phyloP scores from a whole-genome alignment of 2,797 vertebrate genomes.

The Pampus argenteus region DNA sequence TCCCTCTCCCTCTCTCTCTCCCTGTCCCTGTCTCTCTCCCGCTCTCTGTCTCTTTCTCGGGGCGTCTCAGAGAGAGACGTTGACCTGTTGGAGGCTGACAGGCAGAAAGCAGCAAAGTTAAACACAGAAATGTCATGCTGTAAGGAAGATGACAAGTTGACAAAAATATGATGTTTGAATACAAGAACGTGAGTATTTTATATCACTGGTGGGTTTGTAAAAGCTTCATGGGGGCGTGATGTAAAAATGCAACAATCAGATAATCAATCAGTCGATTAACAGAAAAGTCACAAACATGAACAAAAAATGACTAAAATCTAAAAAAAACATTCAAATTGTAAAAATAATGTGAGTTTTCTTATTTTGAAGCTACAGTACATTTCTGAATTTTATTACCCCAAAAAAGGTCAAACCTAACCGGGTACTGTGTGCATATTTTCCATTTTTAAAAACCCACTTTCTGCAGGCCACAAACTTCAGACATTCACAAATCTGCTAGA shows the following conservation, averaged over 20 bases:
- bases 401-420: constrained; percentile 21
- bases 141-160: not conserved
- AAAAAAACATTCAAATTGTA: too few species aligned
- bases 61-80: constrained; percentile 68
- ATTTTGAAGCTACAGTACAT: not conserved
- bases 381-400: constrained; percentile 21
- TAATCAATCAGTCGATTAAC: too few species aligned
- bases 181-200: too few species aligned
- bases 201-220: too few species aligned
- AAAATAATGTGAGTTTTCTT: not conserved
- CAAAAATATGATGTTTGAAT: not conserved
- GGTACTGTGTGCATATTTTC: not conserved
- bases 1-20: constrained; percentile 80
- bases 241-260: too few species aligned
- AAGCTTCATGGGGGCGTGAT: too few species aligned
- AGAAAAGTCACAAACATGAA: too few species aligned
- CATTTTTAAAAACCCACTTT: constrained; percentile 5
- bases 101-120: constrained; percentile 6
- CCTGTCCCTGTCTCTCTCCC: constrained; percentile 44
- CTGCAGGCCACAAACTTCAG: constrained; percentile 5
- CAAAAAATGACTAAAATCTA: too few species aligned
- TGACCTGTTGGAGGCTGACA: constrained; percentile 83
- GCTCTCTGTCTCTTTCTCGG: constrained; percentile 75
- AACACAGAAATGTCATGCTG: too few species aligned
- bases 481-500: not conserved